Base-by-base conservation (phyloP, 2,888 invertebrate genomes). In the Sphecodes monilicornis region DNA sequence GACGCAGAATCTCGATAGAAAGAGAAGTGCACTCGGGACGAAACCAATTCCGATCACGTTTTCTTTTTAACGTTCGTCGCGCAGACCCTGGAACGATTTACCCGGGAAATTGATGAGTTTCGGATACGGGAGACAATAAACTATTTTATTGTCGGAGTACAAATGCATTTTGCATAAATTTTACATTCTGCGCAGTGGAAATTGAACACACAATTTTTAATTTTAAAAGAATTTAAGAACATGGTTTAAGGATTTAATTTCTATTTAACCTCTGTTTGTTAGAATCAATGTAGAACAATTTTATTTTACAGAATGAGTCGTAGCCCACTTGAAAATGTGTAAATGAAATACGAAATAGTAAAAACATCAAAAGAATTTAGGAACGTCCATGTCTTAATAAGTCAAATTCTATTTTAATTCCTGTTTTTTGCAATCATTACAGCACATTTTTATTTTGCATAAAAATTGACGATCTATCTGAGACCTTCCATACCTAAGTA, bases 31-130 rank as follows among this genome's bases (percentile, higher is more conserved):
- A 13, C 13, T 1, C 10, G 64, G 18, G 75, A 75, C 29, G 41
- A 13, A 46, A 36, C 26, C 26, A 36, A 76, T 46, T 68, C 41
- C 46, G 68, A n/a, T 50, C 68, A 39, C 66, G 36, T 68, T 39
- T 50, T 11, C 39, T 11, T 26, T 29, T 1, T 69, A 26, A 69
- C 4, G 22, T 13, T 22, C 68, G 68, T 26, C 10, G 4, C 32
- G 46, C 10, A 29, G 29, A 10, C 16, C 8, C 22, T 29, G 26
- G 18, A 46, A 71, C 46, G 71, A 71, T 46, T 41, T 41, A 41
- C 26, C 16, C 26, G 22, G 18, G n/a, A 29, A 41, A 41, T 26
- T 13, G 39, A 68, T 68, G 36, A 68, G 36, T 10, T 32, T 60
- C 26, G 6, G 16, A 32, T 18, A 22, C 39, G 4, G n/a, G 11